Evolutionary conservation across 2,888 invertebrate genomes (phyloP), one percentile per base, ranked within the genome.

Genomic region (Tryphoninae sp.): DNA sequence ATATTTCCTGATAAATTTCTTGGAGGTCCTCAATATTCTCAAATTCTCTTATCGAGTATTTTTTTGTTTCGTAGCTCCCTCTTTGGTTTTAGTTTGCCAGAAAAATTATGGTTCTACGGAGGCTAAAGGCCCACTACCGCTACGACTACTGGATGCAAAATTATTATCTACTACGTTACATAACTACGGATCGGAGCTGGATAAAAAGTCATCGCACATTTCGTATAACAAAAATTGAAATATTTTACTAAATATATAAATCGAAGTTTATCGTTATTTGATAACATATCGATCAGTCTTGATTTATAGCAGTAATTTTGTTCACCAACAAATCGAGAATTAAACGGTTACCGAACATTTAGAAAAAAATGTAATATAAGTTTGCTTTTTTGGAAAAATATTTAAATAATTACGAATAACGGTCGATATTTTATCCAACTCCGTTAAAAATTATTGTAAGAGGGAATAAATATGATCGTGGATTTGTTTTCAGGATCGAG

Each of bases 401-500:
- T 33, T 33, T 33, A 3, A 7, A 33, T 4, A 51, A 51, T 51
- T 51, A 3, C 51, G 9, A 51, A 2, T n/a, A 4, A 13, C 49
- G 4, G n/a, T 51, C 13, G 51, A 67, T 26, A 75, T 59, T 67
- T 45, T 26, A 67, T n/a, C 59, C 7, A 58, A 16, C 19, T 67
- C 58, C 13, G 19, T 55, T 65, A 59, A 49, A 23, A 9, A 61
- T 61, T 71, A 81, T 51, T 59, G 33, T 11, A 9, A 53, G 1
- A 19, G 22, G 16, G 42, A 67, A 55, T 42, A 74, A 16, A 42
- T 7, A 74, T 58, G 19, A 58, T 22, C 59, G 64, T 40, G 13
- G 16, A 77, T 9, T 58, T 58, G 26, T 68, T 65, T 68, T 65
- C 11, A 45, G 83, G 58, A 75, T 74, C 13, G 19, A 72, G 75